Evolutionary conservation across 2,888 invertebrate genomes (phyloP), one percentile per base, ranked within the genome.

Genomic region (Chorisops tibialis): DNA sequence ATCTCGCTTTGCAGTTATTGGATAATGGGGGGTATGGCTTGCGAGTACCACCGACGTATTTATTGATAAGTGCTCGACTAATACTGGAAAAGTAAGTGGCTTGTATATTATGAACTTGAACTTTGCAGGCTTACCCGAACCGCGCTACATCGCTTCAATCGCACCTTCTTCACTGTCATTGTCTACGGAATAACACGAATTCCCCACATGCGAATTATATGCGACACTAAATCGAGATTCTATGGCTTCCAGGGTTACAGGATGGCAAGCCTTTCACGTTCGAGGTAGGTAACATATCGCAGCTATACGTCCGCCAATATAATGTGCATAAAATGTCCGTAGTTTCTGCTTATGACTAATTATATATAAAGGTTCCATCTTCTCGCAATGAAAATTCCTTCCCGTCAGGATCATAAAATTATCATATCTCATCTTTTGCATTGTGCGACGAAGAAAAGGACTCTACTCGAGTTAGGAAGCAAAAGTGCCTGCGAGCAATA

Each of bases 191-290:
- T 52, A 52, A 52, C 38, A 38, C 51, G 38, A 52, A 52, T 52
- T 39, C 39, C 16, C 11, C 18, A 18, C 38, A 52, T 52, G 39
- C 51, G 51, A 52, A 52, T 52, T 39, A 52, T 14, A 52, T 38
- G 51, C 51, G 51, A 52, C 51, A 52, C 51, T 52, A 52, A 52
- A 52, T 39, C 51, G 16, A 14, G 11, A 22, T 21, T 14, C 3
- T 50, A 50, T 11, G 49, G 49, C 14, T 50, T 50, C 49, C n/a
- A 30, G 14, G 30, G 35, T 9, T n/a, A n/a, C 9, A 30, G 49
- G 49, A 16, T 50, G 30, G 9, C 5, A 30, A 7, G 9, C 30
- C 30, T 30, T 30, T 9, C 9, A 9, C 30, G 30, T 30, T 30
- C n/a, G n/a, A n/a, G n/a, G n/a, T n/a, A n/a, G n/a, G n/a, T n/a